Percentiles rank a stretch among this genome's conserved stretches.
Evolutionary conservation across 2,113 vertebrate species (phyloP).

Genomic region (Periophthalmus modestus): DNA sequence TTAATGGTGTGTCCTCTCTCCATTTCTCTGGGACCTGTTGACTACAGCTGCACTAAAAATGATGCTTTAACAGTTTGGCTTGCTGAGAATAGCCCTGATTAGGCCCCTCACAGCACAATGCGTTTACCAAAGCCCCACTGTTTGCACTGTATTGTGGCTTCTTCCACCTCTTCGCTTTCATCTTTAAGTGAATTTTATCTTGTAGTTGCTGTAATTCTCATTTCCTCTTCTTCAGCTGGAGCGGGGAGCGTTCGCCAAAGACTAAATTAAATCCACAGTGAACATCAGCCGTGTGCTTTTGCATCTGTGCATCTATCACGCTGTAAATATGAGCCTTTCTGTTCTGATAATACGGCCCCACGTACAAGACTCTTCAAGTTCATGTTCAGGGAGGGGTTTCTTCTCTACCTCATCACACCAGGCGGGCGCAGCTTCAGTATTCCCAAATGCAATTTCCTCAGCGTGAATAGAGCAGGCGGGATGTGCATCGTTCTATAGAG

Average conservation of each 20-base stretch:
- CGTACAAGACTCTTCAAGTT: constrained; percentile 23
- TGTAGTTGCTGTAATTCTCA: constrained; percentile 50
- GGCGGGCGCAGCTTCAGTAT: constrained; percentile 61
- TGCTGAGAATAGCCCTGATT: constrained; percentile 20
- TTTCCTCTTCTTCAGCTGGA: constrained; percentile 53
- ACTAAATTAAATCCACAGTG: constrained; percentile 54
- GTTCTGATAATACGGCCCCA: constrained; percentile 37
- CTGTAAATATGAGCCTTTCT: constrained; percentile 53
- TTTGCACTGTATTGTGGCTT: neutral
- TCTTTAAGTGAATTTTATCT: constrained; percentile 18
- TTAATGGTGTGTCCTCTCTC: constrained; percentile 48
- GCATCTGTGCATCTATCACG: constrained; percentile 15
- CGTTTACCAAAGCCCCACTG: constrained; percentile 10
- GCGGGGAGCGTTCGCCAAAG: constrained; percentile 44
- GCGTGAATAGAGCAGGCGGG: constrained; percentile 59
- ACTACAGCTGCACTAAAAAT: constrained; percentile 29
- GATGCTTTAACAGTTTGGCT: neutral
- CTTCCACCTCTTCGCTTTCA: constrained; percentile 16
- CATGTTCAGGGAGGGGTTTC: constrained; percentile 10
- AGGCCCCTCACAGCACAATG: constrained; percentile 20
- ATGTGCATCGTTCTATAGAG: constrained; percentile 62
- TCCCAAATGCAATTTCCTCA: constrained; percentile 72
- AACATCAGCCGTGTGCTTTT: neutral
- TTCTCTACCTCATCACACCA: constrained; percentile 55
- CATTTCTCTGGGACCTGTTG: constrained; percentile 49